These are phyloP conservation scores for Crotalus viridis DNA, from an alignment of 2,113 vertebrate genomes.

Conservation along the genomic window DNA sequence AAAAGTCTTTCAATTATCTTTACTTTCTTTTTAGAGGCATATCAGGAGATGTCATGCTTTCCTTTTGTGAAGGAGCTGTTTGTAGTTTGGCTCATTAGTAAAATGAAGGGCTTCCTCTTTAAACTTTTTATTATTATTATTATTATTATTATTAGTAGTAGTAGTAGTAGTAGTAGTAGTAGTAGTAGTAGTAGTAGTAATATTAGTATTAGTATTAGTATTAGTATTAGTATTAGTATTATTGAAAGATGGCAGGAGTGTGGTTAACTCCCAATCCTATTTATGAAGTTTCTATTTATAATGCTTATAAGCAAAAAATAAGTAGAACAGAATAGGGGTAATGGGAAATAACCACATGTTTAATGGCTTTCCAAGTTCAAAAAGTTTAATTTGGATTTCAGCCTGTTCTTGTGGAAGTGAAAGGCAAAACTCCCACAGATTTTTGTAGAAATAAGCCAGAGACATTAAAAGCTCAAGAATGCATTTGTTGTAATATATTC, in stretches of 20 bases:
- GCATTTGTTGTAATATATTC: background rate
- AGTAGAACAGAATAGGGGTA: conserved; percentile 44
- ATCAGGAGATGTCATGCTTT: background rate
- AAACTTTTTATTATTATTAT: conserved; percentile 3
- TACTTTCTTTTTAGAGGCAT: conserved; percentile 2
- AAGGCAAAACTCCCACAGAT: conserved; percentile 32
- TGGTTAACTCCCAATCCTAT: conserved; percentile 24
- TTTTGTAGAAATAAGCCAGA: conserved; percentile 28
- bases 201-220: too few species aligned
- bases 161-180: too few species aligned
- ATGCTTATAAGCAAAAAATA: conserved; percentile 33
- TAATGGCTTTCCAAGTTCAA: conserved; percentile 35
- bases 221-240: too few species aligned
- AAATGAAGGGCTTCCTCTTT: conserved; percentile 31
- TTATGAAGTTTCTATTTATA: conserved; percentile 45
- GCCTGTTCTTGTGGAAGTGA: conserved; percentile 30
- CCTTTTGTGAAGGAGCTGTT: background rate
- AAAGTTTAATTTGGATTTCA: conserved; percentile 27
- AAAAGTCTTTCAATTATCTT: conserved; percentile 15
- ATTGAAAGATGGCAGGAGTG: conserved; percentile 17
- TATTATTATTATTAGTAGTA: too few species aligned
- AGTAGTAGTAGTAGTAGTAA: too few species aligned
- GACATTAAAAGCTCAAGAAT: conserved; percentile 9
- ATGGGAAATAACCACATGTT: conserved; percentile 43
- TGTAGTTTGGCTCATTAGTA: conserved; percentile 23